Evolutionary conservation across 2,113 vertebrate species (phyloP), one percentile per base, ranked within the genome.

Genomic region (Talpa occidentalis): DNA sequence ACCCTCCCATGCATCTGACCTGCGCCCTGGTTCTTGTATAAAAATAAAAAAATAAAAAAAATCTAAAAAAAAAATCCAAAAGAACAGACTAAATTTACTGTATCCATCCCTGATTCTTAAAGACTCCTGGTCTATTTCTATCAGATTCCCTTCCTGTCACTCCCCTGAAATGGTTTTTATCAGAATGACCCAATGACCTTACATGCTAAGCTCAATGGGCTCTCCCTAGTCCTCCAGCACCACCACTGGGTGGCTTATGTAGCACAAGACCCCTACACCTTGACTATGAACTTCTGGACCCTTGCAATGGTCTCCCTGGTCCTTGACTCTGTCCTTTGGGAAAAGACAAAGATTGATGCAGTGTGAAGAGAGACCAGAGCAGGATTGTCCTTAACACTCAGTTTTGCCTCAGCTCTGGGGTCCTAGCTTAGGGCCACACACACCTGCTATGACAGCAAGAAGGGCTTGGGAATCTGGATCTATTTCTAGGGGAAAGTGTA

Each of bases 61-160:
- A n/a, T n/a, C n/a, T n/a, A n/a, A n/a, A n/a, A n/a, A n/a, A n/a
- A n/a, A n/a, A n/a, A n/a, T n/a, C n/a, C n/a, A n/a, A n/a, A 86
- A 82, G 83, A 91, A 54, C 47, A 73, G 67, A 85, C 22, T 54
- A 77, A 91, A 77, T 30, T 72, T 76, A 22, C 70, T 79, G 8
- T 54, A n/a, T 66, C 74, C 30, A 69, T 86, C 90, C 77, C 9
- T 6, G 32, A 40, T 93, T 91, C 52, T 94, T 67, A 64, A 56
- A 91, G 44, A 73, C 32, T 60, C 47, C 72, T 78, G 77, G 14
- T 77, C 16, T 67, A 40, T 91, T 91, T 76, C 54, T 44, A 30
- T 69, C 54, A 30, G 94, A 73, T 86, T 94, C 74, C n/a, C 28
- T 94, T 94, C 62, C 28, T 78, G 28, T 90, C 32, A 56, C 22